Conservation (phyloP, 1,140 invertebrate species). For the Anoplolepis gracilipes region DNA sequence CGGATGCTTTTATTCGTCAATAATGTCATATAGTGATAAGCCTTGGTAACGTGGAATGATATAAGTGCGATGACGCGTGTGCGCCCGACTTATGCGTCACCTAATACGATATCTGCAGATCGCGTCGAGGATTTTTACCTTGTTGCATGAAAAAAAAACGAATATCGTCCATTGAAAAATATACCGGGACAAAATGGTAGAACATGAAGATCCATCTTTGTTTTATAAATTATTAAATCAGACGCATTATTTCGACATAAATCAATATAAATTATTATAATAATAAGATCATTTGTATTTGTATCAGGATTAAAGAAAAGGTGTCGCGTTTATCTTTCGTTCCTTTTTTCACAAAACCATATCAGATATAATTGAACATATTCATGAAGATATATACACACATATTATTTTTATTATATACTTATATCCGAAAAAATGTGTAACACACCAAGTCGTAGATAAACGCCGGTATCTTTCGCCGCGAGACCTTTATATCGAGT, state of each 20-base stretch:
- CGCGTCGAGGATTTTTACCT: background rate
- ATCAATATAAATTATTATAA: too few species aligned
- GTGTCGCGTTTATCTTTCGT: background rate
- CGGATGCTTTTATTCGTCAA: conserved; percentile 48
- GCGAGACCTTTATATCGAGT: conserved; percentile 16
- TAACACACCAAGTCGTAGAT: conserved; percentile 12
- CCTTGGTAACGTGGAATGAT: background rate
- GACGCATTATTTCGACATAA: background rate
- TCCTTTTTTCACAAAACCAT: background rate
- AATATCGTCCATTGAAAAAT: conserved; percentile 40
- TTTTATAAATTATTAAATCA: background rate
- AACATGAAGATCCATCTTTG: background rate
- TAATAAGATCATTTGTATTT: too few species aligned
- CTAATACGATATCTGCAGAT: conserved; percentile 28
- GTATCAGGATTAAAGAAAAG: too few species aligned
- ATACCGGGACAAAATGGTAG: background rate
- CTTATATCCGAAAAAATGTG: conserved; percentile 9
- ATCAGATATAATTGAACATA: conserved; percentile 12
- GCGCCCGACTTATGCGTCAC: conserved; percentile 32
- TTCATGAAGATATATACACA: background rate
- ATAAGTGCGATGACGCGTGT: conserved; percentile 52
- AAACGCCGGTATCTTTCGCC: conserved; percentile 30
- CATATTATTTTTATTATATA: background rate
- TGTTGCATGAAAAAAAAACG: background rate
- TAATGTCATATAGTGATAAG: conserved; percentile 45